phyloP scores from a whole-genome alignment of 2,797 vertebrate species.

The Chaetodon trifasciatus region DNA sequence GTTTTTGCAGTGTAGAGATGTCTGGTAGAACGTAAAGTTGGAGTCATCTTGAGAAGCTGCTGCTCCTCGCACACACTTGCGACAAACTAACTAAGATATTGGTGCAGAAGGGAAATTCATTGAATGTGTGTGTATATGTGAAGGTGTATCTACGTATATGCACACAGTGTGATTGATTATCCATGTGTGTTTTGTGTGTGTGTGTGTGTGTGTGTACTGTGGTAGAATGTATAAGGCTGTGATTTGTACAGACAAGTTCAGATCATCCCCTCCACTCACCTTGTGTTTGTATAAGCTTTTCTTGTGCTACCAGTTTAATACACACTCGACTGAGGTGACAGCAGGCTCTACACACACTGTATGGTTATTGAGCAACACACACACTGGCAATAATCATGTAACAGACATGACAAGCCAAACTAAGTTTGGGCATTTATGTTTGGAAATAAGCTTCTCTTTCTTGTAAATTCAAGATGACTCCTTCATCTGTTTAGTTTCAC shows the following conservation, averaged over 20 bases:
- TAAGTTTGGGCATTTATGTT: slow-evolving; percentile 8
- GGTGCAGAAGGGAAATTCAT: no score
- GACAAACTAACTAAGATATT: no score
- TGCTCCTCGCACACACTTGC: no score
- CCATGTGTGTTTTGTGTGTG: not conserved
- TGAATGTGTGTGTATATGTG: not conserved
- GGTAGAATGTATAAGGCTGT: not conserved
- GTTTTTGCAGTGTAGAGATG: not conserved
- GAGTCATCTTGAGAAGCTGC: not conserved
- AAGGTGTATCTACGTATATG: not conserved
- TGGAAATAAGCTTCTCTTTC: not conserved
- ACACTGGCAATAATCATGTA: not conserved
- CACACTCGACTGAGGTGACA: not conserved
- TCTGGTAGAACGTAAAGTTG: not conserved
- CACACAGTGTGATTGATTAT: not conserved
- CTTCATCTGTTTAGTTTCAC: slow-evolving; percentile 2
- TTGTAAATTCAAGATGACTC: not conserved
- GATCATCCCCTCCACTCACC: slow-evolving; percentile 22
- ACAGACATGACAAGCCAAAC: slow-evolving; percentile 5
- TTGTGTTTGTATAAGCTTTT: slow-evolving; percentile 14
- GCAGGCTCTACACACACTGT: slow-evolving; percentile 19
- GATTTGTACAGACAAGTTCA: slow-evolving; percentile 37
- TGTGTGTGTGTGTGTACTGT: not conserved
- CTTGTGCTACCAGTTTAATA: slow-evolving; percentile 8
- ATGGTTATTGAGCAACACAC: slow-evolving; percentile 1